Evolutionary conservation across 2,113 vertebrate species (phyloP).

Genomic region (Lontra canadensis): DNA sequence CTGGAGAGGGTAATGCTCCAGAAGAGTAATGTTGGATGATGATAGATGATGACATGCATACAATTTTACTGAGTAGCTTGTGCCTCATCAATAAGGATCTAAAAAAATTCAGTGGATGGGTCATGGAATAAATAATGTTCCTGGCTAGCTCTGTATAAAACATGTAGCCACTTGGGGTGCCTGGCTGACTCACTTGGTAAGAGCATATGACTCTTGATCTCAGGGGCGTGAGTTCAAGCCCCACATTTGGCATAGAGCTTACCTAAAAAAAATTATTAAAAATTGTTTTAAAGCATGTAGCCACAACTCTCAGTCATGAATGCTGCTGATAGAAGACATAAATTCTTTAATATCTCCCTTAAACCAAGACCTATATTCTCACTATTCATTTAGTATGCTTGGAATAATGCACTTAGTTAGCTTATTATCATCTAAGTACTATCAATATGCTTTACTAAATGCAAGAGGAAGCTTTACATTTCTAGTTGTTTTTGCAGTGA

Average conservation of each 20-base stretch:
- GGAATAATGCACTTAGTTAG: conserved; percentile 22
- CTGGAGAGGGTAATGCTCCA: not conserved
- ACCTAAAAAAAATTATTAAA: not conserved
- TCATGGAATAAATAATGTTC: not conserved
- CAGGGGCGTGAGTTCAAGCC: not conserved
- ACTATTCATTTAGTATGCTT: not conserved
- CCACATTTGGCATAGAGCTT: not conserved
- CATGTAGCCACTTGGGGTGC: not conserved
- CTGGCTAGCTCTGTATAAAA: not conserved
- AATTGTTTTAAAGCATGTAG: not conserved
- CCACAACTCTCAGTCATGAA: not conserved
- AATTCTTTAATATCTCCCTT: not conserved
- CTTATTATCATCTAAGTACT: not conserved
- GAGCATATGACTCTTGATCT: not conserved
- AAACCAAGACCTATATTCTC: not conserved
- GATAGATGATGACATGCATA: not conserved
- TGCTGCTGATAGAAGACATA: not conserved
- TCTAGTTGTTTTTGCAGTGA: conserved; percentile 34
- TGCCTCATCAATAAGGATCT: conserved; percentile 3
- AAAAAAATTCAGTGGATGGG: not conserved
- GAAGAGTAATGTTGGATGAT: conserved; percentile 31
- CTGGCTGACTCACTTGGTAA: not conserved
- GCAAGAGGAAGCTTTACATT: conserved; percentile 11
- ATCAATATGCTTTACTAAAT: conserved; percentile 17
- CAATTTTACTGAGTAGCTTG: conserved; percentile 10